A percentile compares a stretch with the other conserved stretches of the same genome.
Evolutionary conservation across 2,113 vertebrate genomes (phyloP).

Genomic region (Formicarius rufipectus): DNA sequence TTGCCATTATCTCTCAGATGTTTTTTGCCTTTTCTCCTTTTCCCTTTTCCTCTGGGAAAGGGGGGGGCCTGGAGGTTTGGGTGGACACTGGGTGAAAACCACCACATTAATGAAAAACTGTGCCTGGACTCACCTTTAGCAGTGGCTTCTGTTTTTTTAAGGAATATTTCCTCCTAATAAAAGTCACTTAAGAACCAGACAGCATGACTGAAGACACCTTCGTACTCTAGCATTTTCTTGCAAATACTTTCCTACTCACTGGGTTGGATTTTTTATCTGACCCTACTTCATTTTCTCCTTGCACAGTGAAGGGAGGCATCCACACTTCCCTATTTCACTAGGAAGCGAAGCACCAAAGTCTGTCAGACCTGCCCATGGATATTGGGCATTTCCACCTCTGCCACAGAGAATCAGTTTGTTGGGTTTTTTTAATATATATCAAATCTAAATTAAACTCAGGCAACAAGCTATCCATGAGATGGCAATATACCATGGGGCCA

Average conservation of each 20-base stretch:
- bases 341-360: background rate
- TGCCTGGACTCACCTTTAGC: background rate
- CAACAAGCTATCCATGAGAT: background rate
- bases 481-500: background rate
- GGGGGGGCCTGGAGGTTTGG: no score
- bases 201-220: background rate
- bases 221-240: background rate
- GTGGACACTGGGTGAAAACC: no score
- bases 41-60: no score
- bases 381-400: background rate
- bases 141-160: background rate
- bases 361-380: background rate
- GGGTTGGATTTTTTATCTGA: background rate
- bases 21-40: no score
- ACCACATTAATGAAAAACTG: background rate
- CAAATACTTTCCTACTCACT: background rate
- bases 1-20: no score
- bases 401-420: background rate
- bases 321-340: background rate
- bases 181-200: background rate
- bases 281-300: background rate
- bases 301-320: background rate
- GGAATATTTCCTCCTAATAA: background rate
- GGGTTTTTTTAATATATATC: background rate
- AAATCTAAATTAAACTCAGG: background rate